phyloP scores from a whole-genome alignment of 2,888 invertebrate genomes.

The Bugula neritina region DNA sequence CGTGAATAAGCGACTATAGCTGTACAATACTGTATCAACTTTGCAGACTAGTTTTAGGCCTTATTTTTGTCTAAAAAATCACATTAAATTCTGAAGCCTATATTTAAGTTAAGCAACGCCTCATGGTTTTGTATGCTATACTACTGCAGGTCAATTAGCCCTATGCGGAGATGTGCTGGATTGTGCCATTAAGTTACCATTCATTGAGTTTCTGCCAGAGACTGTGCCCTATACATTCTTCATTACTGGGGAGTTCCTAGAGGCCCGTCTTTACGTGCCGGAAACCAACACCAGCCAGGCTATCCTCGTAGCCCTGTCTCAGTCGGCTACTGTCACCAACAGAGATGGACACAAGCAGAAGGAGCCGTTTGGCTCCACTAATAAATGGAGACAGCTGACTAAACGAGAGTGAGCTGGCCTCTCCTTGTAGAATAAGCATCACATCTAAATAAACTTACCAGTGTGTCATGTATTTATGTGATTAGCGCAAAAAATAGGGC shows the following conservation, averaged over 20 bases:
- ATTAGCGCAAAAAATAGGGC: background rate
- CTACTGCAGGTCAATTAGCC: conserved; percentile 71
- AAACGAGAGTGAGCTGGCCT: conserved; percentile 43
- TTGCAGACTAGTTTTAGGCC: too few species aligned
- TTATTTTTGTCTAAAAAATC: too few species aligned
- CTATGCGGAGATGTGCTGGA: conserved; percentile 90
- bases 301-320: conserved; percentile 74
- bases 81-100: too few species aligned
- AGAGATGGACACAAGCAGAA: conserved; percentile 61
- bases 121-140: too few species aligned
- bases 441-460: too few species aligned
- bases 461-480: too few species aligned
- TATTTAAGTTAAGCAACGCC: too few species aligned
- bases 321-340: conserved; percentile 78
- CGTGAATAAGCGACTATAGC: too few species aligned
- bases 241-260: conserved; percentile 76
- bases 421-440: too few species aligned
- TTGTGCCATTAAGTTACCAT: conserved; percentile 86
- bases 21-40: background rate
- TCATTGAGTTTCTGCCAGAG: conserved; percentile 84
- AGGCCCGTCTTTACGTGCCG: conserved; percentile 80
- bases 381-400: conserved; percentile 76
- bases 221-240: conserved; percentile 52
- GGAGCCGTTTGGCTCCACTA: conserved; percentile 41
- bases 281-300: conserved; percentile 83